A percentile compares a stretch with the other conserved stretches of the same genome.
Conservation (phyloP, 2,888 invertebrate species). For the Orthonychiurus folsomi region DNA sequence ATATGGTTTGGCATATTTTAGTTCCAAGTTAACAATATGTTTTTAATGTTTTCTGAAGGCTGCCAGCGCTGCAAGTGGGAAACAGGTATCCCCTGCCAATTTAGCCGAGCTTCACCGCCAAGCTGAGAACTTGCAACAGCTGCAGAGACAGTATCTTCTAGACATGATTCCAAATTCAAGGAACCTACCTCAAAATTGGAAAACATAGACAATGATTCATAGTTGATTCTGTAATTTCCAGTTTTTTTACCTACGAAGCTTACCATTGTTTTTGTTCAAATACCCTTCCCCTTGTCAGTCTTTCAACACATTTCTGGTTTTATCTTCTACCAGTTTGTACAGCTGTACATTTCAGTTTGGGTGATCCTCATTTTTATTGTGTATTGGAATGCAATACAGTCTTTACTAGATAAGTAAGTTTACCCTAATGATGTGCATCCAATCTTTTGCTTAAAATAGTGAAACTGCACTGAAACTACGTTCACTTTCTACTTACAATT, state of each 20-base stretch:
- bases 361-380: no score
- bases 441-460: not conserved
- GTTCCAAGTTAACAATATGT: no score
- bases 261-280: not conserved
- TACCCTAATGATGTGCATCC: not conserved
- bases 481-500: not conserved
- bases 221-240: not conserved
- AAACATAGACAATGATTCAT: conserved; percentile 25
- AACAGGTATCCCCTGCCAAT: conserved; percentile 45
- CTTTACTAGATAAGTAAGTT: no score
- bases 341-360: no score
- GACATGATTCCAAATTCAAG: conserved; percentile 73
- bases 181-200: conserved; percentile 40
- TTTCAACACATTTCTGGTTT: not conserved
- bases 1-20: not conserved
- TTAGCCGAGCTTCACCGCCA: conserved; percentile 70
- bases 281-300: not conserved
- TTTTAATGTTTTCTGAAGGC: conserved; percentile 24
- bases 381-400: no score
- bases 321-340: no score
- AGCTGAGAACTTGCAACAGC: conserved; percentile 62
- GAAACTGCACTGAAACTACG: not conserved
- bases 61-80: conserved; percentile 39
- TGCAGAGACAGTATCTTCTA: conserved; percentile 85
- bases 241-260: not conserved